Evolutionary conservation across 2,888 invertebrate genomes (phyloP).

Genomic region (Malthinus flaveolus): DNA sequence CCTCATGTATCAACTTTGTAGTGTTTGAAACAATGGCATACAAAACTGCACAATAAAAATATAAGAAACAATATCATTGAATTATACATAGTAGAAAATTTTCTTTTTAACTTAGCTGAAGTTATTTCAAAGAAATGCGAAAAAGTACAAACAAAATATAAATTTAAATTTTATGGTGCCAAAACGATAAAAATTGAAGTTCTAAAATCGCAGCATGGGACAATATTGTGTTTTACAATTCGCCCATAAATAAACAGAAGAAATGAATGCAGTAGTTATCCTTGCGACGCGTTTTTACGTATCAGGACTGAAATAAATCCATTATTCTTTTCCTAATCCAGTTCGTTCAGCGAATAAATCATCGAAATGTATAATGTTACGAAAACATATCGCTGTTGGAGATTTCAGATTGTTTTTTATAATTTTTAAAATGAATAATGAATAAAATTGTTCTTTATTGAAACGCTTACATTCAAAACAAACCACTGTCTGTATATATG

Average conservation of each 20-base stretch:
- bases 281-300: conserved; percentile 41
- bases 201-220: conserved; percentile 35
- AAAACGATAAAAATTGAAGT: conserved; percentile 44
- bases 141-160: conserved; percentile 23
- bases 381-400: conserved; percentile 36
- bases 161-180: conserved; percentile 37
- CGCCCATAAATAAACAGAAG: conserved; percentile 42
- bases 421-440: conserved; percentile 26
- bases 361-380: conserved; percentile 37
- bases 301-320: conserved; percentile 43
- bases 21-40: too few species aligned
- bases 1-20: too few species aligned
- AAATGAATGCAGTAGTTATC: conserved; percentile 46
- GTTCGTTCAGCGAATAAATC: conserved; percentile 41
- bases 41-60: too few species aligned
- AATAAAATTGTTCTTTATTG: conserved; percentile 10
- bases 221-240: conserved; percentile 36
- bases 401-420: conserved; percentile 30
- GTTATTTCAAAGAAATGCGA: conserved; percentile 6
- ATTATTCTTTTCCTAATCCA: conserved; percentile 44
- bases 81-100: too few species aligned
- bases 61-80: too few species aligned
- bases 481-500: too few species aligned
- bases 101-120: not conserved
- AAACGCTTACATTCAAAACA: too few species aligned